Conservation (phyloP, 2,113 vertebrate species). For the Protobothrops flavoviridis region DNA sequence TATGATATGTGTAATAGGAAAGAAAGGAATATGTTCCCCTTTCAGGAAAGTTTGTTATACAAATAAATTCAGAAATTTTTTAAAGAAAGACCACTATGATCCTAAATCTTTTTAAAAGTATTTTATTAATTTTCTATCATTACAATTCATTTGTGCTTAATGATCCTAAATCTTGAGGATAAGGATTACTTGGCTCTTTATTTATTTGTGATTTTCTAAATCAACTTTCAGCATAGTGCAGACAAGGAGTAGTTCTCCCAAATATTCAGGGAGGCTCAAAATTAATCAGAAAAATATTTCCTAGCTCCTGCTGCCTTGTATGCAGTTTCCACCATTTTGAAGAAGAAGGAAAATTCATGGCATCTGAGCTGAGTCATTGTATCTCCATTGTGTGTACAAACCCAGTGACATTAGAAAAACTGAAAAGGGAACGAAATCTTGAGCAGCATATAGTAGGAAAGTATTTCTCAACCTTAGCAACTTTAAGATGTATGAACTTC, state of each 20-base stretch:
- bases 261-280: neutral
- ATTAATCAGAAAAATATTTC: neutral
- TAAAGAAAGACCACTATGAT: neutral
- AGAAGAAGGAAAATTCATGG: neutral
- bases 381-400: neutral
- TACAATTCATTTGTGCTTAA: no score
- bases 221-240: neutral
- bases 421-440: neutral
- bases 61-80: neutral
- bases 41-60: neutral
- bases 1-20: neutral
- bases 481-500: neutral
- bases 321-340: neutral
- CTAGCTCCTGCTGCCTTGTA: neutral
- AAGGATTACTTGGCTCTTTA: neutral
- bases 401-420: neutral
- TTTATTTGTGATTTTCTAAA: neutral
- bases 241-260: neutral
- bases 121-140: no score
- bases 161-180: neutral
- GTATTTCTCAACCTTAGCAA: neutral
- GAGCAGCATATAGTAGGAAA: neutral
- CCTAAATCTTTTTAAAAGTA: neutral
- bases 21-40: neutral
- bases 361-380: neutral